Evolutionary conservation across 2,797 vertebrate species (phyloP).

Genomic region (Poecilia velifera): DNA sequence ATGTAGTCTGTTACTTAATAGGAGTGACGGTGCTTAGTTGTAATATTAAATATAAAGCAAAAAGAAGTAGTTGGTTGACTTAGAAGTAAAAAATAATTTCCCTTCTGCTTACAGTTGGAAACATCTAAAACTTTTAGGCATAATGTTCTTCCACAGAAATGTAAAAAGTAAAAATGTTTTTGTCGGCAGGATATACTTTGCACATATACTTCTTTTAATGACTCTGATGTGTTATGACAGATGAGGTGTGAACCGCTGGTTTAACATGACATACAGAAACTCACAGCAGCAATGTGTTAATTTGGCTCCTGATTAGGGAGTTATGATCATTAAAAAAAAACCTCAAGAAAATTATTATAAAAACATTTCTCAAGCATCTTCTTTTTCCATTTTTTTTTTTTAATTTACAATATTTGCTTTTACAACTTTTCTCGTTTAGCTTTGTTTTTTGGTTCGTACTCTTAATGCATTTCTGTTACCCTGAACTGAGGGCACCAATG

Average conservation of each 20-base stretch:
- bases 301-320: not conserved
- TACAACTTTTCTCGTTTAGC: not conserved
- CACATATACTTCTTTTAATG: not conserved
- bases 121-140: not conserved
- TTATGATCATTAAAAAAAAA: not conserved
- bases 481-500: too few relatives aligned
- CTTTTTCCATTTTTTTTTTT: not conserved
- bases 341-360: not conserved
- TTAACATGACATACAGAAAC: not conserved
- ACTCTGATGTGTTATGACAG: not conserved
- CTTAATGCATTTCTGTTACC: too few relatives aligned
- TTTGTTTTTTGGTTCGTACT: not conserved
- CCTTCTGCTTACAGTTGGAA: not conserved
- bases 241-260: not conserved
- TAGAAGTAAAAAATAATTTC: not conserved
- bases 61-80: not conserved
- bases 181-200: not conserved
- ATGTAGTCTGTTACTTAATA: constrained; percentile 1
- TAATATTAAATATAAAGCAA: not conserved
- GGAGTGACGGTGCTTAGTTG: not conserved
- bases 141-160: not conserved
- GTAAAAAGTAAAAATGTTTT: not conserved
- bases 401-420: not conserved
- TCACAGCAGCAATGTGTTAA: not conserved
- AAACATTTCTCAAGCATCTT: not conserved